Evolutionary conservation across 2,888 invertebrate genomes (phyloP), one percentile per base, ranked within the genome.

Genomic region (Saturnia japonica): DNA sequence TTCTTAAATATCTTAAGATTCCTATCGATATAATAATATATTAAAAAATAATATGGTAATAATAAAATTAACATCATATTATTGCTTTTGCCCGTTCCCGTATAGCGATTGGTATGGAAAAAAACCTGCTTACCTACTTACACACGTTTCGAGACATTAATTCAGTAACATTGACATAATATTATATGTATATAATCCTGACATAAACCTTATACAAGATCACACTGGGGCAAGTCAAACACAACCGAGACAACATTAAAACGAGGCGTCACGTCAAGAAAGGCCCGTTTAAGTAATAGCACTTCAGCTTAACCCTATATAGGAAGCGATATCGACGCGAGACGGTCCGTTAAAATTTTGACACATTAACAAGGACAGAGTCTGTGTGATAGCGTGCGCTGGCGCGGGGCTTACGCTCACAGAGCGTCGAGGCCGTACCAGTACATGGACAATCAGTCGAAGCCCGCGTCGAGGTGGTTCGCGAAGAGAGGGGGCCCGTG

Each of bases 51-150:
- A 94, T 93, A 94, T 94, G 94, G 94, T 94, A 94, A 94, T 93
- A 90, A 93, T 93, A 89, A 92, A 93, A 94, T 92, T 93, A 94
- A 94, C 92, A 91, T 94, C 92, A 93, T 94, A 94, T 94, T 94
- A 94, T 94, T 94, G 94, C 94, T 94, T 94, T 92, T 93, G 94
- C 94, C 94, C 94, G 94, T 93, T 94, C 94, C 94, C 94, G 94
- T 94, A 94, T 93, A 94, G 94, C 93, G 91, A 94, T 93, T 91
- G 94, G 94, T 94, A 94, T 92, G 93, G 91, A 93, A 91, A 91
- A 87, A 90, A 90, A 91, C 86, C 89, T 88, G 92, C 91, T 92
- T 91, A 93, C 88, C 91, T 91, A 93, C 87, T 85, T 88, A 89
- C 83, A 88, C 85, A 90, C 90, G 89, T 86, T 88, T 89, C 91